These are phyloP conservation scores for Verasper variegatus DNA, from an alignment of 2,113 vertebrate genomes.

Conservation along the genomic window DNA sequence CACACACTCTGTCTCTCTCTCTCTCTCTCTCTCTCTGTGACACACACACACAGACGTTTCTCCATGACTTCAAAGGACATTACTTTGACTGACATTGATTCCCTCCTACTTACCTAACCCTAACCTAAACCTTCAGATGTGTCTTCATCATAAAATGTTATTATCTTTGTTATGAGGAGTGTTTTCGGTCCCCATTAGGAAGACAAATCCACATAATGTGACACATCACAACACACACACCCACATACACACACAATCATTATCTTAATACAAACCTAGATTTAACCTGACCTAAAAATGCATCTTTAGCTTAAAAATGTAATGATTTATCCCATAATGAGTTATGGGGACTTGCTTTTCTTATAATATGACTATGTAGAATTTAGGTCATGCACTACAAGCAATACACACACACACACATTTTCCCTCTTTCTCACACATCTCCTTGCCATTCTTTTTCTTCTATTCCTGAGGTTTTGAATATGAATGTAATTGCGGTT, in stretches of 20 bases:
- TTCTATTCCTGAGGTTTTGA: conserved; percentile 37
- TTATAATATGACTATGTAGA: not conserved
- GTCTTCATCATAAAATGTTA: no score
- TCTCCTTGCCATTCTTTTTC: conserved; percentile 12
- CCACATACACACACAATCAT: not conserved
- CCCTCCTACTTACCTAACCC: no score
- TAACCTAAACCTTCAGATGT: no score
- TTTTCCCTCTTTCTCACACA: no score
- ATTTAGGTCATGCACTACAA: not conserved
- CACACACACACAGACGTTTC: not conserved
- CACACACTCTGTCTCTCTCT: not conserved
- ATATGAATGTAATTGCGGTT: conserved; percentile 46
- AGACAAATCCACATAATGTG: no score
- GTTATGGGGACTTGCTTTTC: no score
- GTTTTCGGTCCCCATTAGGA: no score
- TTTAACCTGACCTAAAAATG: not conserved
- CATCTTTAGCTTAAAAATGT: not conserved
- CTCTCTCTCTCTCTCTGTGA: not conserved
- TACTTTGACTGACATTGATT: no score
- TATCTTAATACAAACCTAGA: no score
- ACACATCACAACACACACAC: not conserved
- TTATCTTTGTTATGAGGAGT: no score
- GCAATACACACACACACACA: not conserved
- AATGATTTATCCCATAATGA: no score
- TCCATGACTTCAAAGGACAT: no score